Evolutionary conservation across 2,888 invertebrate genomes (phyloP), one percentile per base, ranked within the genome.

Genomic region (Dicyrtomina minuta): DNA sequence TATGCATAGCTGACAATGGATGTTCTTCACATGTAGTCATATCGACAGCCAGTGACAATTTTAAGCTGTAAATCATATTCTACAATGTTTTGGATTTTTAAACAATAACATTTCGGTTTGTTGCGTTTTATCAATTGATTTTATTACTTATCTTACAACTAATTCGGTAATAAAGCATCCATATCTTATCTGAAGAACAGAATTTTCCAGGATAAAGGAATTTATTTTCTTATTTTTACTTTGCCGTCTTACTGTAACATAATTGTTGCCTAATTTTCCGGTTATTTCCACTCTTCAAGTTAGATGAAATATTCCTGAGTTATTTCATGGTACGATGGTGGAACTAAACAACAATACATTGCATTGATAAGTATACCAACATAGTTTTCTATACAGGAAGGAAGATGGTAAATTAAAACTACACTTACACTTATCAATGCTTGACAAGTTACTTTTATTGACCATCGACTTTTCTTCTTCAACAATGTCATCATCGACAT

Each of bases 261-360:
- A n/a, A n/a, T n/a, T n/a, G n/a, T n/a, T n/a, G n/a, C n/a, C n/a
- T n/a, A n/a, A n/a, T 33, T 33, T 33, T 33, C 8, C 8, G 33
- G 4, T 33, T 33, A 33, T 33, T 33, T 33, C 33, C 33, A 33
- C 8, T 33, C 33, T 8, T 33, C 33, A 20, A 17, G 8, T 67
- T 56, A 67, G 33, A 67, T 67, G 41, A 67, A 67, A 67, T 67
- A 67, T 41, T 67, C 67, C n/a, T 51, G 59, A 13, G 67, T 60
- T 8, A 67, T 60, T 51, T 59, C 60, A 44, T 59, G 59, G 33
- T 67, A 67, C 1, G 67, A 39, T 51, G 60, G 59, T 27, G 60
- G 67, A 60, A 67, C 66, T 66, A 49, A 4, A 66, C 51, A 64
- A 17, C 1, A 27, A 33, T n/a, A n/a, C n/a, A n/a, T n/a, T n/a